These are phyloP conservation scores for Lepidochrysops patricia DNA, from an alignment of 2,888 invertebrate species.

Conservation along the genomic window DNA sequence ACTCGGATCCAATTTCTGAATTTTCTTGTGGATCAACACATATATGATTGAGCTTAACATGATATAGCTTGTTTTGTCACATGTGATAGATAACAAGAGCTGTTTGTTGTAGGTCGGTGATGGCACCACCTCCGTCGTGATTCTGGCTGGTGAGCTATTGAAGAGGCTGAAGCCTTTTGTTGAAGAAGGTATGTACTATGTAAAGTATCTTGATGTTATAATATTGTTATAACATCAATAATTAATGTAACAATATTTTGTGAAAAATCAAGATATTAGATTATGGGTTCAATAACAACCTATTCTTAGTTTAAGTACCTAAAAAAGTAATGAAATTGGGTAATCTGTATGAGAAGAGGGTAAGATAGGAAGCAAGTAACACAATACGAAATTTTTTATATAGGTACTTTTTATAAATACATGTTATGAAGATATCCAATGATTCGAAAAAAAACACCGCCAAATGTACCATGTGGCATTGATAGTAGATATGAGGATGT, in stretches of 20 bases:
- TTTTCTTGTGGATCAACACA: slow-evolving; percentile 30
- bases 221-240: too few species aligned
- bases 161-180: slow-evolving; percentile 95
- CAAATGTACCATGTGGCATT: slow-evolving; percentile 23
- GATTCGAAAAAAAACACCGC: slow-evolving; percentile 28
- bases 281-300: too few species aligned
- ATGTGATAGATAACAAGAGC: not conserved
- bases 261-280: too few species aligned
- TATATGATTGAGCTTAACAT: slow-evolving; percentile 25
- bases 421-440: slow-evolving; percentile 18
- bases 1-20: slow-evolving; percentile 61
- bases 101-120: slow-evolving; percentile 87
- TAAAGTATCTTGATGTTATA: too few species aligned
- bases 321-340: too few species aligned
- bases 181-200: slow-evolving; percentile 86
- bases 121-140: slow-evolving; percentile 97
- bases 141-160: slow-evolving; percentile 95
- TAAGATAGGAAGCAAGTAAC: too few species aligned
- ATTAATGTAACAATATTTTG: too few species aligned
- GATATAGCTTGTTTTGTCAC: not conserved
- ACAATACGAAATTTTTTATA: too few species aligned
- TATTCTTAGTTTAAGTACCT: too few species aligned
- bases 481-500: slow-evolving; percentile 23
- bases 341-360: too few species aligned
- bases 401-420: too few species aligned